These are phyloP conservation scores for Lottia gigantea DNA, from an alignment of 2,888 invertebrate genomes.

Conservation along the genomic window DNA sequence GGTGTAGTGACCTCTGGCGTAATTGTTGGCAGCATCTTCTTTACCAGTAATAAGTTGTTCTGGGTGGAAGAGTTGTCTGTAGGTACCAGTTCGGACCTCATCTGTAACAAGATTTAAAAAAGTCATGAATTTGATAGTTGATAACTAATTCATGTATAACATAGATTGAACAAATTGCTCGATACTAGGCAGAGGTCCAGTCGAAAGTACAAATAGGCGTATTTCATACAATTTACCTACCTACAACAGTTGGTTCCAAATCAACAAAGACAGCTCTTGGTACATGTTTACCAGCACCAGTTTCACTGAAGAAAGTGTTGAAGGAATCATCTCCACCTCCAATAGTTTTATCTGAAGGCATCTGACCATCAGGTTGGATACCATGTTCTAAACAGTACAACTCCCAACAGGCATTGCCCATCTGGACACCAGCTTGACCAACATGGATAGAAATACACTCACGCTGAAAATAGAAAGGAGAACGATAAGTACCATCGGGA, in stretches of 20 bases:
- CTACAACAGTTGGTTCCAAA: conserved; percentile 94
- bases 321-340: conserved; percentile 84
- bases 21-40: conserved; percentile 98
- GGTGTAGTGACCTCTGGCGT: conserved; percentile 97
- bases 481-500: too few relatives aligned
- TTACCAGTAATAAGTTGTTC: conserved; percentile 97
- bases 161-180: too few relatives aligned
- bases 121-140: neutral
- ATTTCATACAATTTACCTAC: conserved; percentile 63
- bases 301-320: conserved; percentile 83
- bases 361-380: conserved; percentile 71
- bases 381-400: conserved; percentile 73
- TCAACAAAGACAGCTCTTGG: conserved; percentile 77
- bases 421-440: conserved; percentile 71
- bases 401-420: conserved; percentile 74
- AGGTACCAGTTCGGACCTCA: conserved; percentile 72
- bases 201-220: too few relatives aligned
- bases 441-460: conserved; percentile 71
- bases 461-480: conserved; percentile 56
- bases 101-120: conserved; percentile 49
- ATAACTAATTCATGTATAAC: too few relatives aligned
- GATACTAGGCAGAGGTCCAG: too few relatives aligned
- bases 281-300: conserved; percentile 90
- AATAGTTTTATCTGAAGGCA: conserved; percentile 83
- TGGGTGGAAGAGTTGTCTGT: conserved; percentile 95